These are phyloP conservation scores for Sycobia sp. DNA, from an alignment of 1,140 invertebrate species.

Conservation along the genomic window DNA sequence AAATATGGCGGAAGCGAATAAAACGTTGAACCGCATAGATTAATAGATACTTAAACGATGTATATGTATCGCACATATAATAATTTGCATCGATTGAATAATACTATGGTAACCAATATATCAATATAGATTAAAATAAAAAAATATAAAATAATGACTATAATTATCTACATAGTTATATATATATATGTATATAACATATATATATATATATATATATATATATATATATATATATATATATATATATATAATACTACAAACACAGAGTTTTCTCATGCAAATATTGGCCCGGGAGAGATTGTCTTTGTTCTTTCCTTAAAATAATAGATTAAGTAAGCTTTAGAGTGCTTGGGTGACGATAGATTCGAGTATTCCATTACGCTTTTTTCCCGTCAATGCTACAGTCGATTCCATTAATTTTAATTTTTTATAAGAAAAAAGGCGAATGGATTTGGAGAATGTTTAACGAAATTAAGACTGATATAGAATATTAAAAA, in stretches of 20 bases:
- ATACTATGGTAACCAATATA: conserved; percentile 16
- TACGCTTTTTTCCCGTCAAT: too few species aligned
- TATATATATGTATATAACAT: conserved; percentile 24
- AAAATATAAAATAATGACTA: conserved; percentile 39
- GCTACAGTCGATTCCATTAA: too few species aligned
- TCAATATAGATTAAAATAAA: too few species aligned
- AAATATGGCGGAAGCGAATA: neutral
- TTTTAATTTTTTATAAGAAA: too few species aligned
- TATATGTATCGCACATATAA: neutral
- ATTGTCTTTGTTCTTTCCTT: too few species aligned
- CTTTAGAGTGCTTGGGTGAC: conserved; percentile 61
- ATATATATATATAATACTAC: conserved; percentile 60
- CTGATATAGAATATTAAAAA: too few species aligned
- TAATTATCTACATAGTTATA: conserved; percentile 34
- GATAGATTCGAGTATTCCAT: too few species aligned
- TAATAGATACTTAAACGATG: neutral
- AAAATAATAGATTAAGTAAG: too few species aligned
- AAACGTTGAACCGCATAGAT: neutral
- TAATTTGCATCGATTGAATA: neutral
- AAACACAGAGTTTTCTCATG: conserved; percentile 62
- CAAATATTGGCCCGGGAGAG: conserved; percentile 62
- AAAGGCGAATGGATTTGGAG: too few species aligned
- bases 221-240: conserved; percentile 55
- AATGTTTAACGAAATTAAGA: too few species aligned
- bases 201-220: conserved; percentile 37